These are phyloP conservation scores for Lycorma delicatula DNA, from an alignment of 1,140 invertebrate species.

Conservation along the genomic window DNA sequence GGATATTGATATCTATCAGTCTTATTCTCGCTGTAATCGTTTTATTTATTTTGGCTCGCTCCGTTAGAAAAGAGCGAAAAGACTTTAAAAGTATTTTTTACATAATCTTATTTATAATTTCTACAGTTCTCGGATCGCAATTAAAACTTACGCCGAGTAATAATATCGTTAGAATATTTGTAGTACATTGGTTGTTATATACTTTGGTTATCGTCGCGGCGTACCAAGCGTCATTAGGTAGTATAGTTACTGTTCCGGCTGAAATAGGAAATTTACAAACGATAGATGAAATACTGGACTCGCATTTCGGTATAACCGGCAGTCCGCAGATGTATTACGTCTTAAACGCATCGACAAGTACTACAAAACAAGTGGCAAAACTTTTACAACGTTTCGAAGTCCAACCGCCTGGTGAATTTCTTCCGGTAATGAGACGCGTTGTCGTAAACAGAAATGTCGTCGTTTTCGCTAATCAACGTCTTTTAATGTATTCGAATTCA, in stretches of 20 bases:
- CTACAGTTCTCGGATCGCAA: conserved; percentile 21
- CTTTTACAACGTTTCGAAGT: conserved; percentile 26
- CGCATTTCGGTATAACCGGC: conserved; percentile 24
- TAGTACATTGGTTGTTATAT: conserved; percentile 26
- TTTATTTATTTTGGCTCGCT: conserved; percentile 6
- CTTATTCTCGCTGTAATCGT: conserved; percentile 15
- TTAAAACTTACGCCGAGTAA: conserved; percentile 18
- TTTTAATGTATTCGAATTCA: conserved; percentile 20
- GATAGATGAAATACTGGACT: conserved; percentile 20
- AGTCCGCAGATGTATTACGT: conserved; percentile 28
- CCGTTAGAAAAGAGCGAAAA: not conserved
- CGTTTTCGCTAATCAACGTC: conserved; percentile 24
- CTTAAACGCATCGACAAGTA: conserved; percentile 25
- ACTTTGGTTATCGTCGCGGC: conserved; percentile 26
- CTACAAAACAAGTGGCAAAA: conserved; percentile 19
- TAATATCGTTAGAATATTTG: conserved; percentile 18
- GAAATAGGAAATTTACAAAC: conserved; percentile 22
- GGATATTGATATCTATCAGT: conserved; percentile 14
- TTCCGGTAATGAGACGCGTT: conserved; percentile 19
- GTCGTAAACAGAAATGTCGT: conserved; percentile 21
- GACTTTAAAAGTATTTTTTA: conserved; percentile 1
- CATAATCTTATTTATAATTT: conserved; percentile 19
- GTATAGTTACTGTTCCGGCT: conserved; percentile 29
- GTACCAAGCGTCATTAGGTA: conserved; percentile 29
- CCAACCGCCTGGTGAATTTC: conserved; percentile 23